These are phyloP conservation scores for Dolichoris vasculosae DNA, from an alignment of 1,140 invertebrate genomes.

Conservation along the genomic window DNA sequence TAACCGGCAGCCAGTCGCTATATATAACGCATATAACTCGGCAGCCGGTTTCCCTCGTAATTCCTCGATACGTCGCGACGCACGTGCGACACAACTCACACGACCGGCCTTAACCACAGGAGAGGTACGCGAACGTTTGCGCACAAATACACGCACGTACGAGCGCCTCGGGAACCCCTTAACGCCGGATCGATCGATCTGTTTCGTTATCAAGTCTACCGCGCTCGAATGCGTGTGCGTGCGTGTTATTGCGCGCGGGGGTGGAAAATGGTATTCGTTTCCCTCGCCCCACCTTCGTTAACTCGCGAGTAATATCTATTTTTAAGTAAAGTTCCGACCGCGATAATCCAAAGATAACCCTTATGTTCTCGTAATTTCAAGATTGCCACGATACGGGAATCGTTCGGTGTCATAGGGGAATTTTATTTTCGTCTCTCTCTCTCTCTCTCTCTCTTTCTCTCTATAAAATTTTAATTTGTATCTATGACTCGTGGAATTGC, in stretches of 20 bases:
- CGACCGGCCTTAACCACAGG: background rate
- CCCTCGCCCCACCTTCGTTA: background rate
- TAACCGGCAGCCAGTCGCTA: background rate
- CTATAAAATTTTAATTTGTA: background rate
- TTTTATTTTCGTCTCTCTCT: background rate
- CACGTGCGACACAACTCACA: slow-evolving; percentile 23
- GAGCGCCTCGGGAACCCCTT: too few species aligned
- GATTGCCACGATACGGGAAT: background rate
- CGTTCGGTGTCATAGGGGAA: background rate
- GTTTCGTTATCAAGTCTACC: background rate
- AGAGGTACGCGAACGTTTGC: background rate
- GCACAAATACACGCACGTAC: background rate
- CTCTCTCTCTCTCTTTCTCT: background rate
- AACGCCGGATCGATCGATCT: background rate
- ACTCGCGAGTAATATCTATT: background rate
- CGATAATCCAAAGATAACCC: background rate
- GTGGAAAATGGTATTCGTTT: background rate
- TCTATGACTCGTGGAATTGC: background rate
- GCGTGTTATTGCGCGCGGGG: background rate
- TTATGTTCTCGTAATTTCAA: background rate
- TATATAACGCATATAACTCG: too few species aligned
- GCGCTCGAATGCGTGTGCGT: background rate
- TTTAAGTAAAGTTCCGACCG: background rate
- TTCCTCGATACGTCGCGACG: background rate
- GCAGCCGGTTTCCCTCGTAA: slow-evolving; percentile 33